These are phyloP conservation scores for Canis aureus DNA, from an alignment of 2,113 vertebrate species.

Conservation along the genomic window DNA sequence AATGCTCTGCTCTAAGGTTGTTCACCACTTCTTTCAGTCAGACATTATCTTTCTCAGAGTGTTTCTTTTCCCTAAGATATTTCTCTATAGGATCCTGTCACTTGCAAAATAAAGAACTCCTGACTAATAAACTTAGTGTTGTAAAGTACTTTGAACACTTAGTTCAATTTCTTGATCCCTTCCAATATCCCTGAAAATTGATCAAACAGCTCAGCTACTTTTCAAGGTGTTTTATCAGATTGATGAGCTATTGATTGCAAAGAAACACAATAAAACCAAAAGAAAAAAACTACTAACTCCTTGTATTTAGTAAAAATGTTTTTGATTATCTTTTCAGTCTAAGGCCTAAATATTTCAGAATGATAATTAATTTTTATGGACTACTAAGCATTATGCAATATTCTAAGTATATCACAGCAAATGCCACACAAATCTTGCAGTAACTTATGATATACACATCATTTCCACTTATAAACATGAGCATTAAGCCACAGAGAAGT, in stretches of 20 bases:
- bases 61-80: not conserved
- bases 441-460: not conserved
- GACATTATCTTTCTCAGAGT: not conserved
- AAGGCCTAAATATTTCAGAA: not conserved
- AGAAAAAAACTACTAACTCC: not conserved
- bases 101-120: not conserved
- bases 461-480: not conserved
- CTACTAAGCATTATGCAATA: not conserved
- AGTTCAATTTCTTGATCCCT: not conserved
- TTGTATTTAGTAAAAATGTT: not conserved
- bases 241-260: not conserved
- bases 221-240: not conserved
- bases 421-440: not conserved
- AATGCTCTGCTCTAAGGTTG: not conserved
- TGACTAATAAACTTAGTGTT: not conserved
- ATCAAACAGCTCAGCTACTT: not conserved
- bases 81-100: not conserved
- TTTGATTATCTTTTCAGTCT: not conserved
- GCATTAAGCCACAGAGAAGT: not conserved
- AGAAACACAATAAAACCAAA: not conserved
- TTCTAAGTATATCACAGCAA: not conserved
- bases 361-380: not conserved
- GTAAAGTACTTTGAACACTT: not conserved
- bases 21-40: not conserved
- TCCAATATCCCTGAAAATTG: not conserved